A percentile compares a stretch with the other conserved stretches of the same genome.
phyloP scores from a whole-genome alignment of 2,797 vertebrate genomes.

The Fringilla coelebs region DNA sequence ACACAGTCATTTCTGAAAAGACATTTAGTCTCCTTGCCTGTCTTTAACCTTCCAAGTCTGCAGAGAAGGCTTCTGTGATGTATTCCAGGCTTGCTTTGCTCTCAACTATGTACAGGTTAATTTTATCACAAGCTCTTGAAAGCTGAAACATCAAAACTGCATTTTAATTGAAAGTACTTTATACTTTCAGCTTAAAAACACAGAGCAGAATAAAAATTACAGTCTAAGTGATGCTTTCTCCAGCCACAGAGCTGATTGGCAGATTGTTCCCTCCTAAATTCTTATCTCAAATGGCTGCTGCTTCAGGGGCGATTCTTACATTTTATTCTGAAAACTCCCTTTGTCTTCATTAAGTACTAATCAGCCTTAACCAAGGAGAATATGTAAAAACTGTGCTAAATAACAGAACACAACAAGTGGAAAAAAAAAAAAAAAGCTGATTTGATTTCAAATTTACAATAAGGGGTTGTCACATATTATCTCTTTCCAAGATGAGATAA shows the following conservation, averaged over 20 bases:
- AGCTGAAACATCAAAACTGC: neutral
- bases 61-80: neutral
- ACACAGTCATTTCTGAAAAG: neutral
- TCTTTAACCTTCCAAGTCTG: neutral
- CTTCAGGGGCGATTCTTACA: neutral
- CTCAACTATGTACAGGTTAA: neutral
- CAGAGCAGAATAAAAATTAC: neutral
- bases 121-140: conserved; percentile 8
- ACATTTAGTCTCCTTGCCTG: neutral
- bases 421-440: neutral
- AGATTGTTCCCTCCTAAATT: neutral
- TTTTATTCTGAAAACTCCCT: neutral
- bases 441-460: neutral
- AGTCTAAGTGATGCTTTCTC: neutral
- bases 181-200: neutral
- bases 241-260: neutral
- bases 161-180: conserved; percentile 12
- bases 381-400: neutral
- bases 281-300: neutral
- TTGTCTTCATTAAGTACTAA: conserved; percentile 33
- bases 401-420: neutral
- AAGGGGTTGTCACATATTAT: neutral
- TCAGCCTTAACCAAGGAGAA: neutral
- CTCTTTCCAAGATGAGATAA: neutral
- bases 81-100: neutral